Conservation (phyloP, 2,797 vertebrate genomes). For the Anguilla pacifica region DNA sequence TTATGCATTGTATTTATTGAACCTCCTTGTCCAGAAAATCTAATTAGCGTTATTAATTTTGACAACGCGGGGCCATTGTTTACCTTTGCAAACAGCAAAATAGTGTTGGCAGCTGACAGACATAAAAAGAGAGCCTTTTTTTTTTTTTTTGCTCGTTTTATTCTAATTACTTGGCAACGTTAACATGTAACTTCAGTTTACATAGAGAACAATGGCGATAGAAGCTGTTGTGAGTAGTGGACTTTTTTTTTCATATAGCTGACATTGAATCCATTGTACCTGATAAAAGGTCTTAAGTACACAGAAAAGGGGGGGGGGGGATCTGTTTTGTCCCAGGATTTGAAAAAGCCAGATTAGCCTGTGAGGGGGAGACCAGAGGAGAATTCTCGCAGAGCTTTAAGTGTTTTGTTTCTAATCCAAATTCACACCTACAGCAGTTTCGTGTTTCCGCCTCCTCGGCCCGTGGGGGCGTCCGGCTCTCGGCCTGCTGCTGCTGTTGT, state of each 20-base stretch:
- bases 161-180: background rate
- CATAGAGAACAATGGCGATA: background rate
- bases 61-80: slow-evolving; percentile 50
- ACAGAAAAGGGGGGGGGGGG: background rate
- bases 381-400: slow-evolving; percentile 4
- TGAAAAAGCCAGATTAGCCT: slow-evolving; percentile 6
- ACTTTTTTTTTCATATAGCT: background rate
- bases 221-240: background rate
- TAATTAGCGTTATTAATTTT: slow-evolving; percentile 20
- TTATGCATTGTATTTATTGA: background rate
- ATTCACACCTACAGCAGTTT: slow-evolving; percentile 55
- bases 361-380: background rate
- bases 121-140: slow-evolving; percentile 15
- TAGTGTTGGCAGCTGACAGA: background rate
- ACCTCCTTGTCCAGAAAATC: background rate
- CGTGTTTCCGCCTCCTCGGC: slow-evolving; percentile 48
- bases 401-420: slow-evolving; percentile 9
- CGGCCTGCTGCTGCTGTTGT: slow-evolving; percentile 57
- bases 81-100: slow-evolving; percentile 48
- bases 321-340: slow-evolving; percentile 7
- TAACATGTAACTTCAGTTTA: background rate
- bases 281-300: slow-evolving; percentile 8
- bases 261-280: background rate
- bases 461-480: slow-evolving; percentile 53
- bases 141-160: slow-evolving; percentile 26